Evolutionary conservation across 1,140 invertebrate species (phyloP), one percentile per base, ranked within the genome.

Genomic region (Pomacea maculata): DNA sequence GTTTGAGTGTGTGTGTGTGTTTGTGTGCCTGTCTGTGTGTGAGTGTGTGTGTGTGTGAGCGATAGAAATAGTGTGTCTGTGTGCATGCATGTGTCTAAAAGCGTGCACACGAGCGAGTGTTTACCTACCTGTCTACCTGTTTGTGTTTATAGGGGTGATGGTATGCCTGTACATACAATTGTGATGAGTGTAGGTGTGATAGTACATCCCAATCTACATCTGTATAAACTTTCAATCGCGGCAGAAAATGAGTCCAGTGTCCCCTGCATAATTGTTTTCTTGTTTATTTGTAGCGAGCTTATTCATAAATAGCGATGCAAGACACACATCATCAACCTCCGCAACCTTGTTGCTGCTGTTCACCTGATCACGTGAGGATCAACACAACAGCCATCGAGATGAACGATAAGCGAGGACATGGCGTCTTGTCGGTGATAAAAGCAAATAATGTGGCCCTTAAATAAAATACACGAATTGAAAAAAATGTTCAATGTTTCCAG

Each of bases 161-260:
- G 55, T 61, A 29, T 61, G 74, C 1, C 54, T 75, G 74, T 63
- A 57, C 63, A 57, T 75, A 57, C 63, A 25, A 61, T 54, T 75
- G 52, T 61, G 54, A 29, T 45, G 74, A 15, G 55, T 57, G 14
- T 10, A n/a, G 17, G 54, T 12, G 55, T 8, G 74, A 3, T 19
- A 21, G 52, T 54, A 5, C 55, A 54, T 17, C 12, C 45, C 55
- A 19, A 9, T 7, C 72, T 17, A 45, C 17, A 17, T 17, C 72
- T 74, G 34, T 52, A 17, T 15, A 29, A 25, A 14, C n/a, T 25
- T 29, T 4, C 1, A 15, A 7, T 19, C 14, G 17, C n/a, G 17
- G 45, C 12, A 71, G 17, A 4, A n/a, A 34, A 4, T n/a, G 19
- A 34, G 45, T 1, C 1, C 14, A 34, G 19, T n/a, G 70, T 15